A percentile compares a stretch with the other conserved stretches of the same genome.
These are phyloP conservation scores for Psilanteris sp. DNA, from an alignment of 1,140 invertebrate genomes.

Conservation along the genomic window DNA sequence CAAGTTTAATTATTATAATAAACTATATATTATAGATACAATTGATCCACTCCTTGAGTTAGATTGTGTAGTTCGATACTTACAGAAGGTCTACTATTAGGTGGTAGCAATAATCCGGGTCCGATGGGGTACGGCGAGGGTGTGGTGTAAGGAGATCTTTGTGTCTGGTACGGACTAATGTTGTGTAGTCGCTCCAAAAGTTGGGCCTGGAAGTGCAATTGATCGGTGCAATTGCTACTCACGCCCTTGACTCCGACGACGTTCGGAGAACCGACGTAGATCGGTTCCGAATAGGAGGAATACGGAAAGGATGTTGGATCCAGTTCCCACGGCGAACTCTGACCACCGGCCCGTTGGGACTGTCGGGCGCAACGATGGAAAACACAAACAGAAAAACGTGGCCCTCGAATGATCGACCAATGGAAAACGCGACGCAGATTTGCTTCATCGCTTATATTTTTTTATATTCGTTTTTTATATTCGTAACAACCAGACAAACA, in stretches of 20 bases:
- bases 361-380: slow-evolving; percentile 17
- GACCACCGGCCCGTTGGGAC: slow-evolving; percentile 68
- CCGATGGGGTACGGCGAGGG: slow-evolving; percentile 71
- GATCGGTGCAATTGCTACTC: slow-evolving; percentile 69
- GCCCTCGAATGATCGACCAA: slow-evolving; percentile 42
- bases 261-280: slow-evolving; percentile 66
- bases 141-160: slow-evolving; percentile 73
- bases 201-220: slow-evolving; percentile 80
- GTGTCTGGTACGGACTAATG: slow-evolving; percentile 76
- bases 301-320: slow-evolving; percentile 71
- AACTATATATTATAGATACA: slow-evolving; percentile 1
- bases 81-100: slow-evolving; percentile 67
- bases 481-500: too few species aligned
- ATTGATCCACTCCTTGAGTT: slow-evolving; percentile 9
- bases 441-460: too few species aligned
- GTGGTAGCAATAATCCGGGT: slow-evolving; percentile 68
- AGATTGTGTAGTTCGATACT: slow-evolving; percentile 41
- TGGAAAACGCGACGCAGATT: slow-evolving; percentile 6
- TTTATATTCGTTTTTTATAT: too few species aligned
- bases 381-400: slow-evolving; percentile 47
- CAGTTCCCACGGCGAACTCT: slow-evolving; percentile 75
- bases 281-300: slow-evolving; percentile 67
- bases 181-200: slow-evolving; percentile 82
- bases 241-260: slow-evolving; percentile 58
- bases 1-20: too few species aligned